These are phyloP conservation scores for Rhaphigaster nebulosa DNA, from an alignment of 2,888 invertebrate genomes.

Conservation along the genomic window DNA sequence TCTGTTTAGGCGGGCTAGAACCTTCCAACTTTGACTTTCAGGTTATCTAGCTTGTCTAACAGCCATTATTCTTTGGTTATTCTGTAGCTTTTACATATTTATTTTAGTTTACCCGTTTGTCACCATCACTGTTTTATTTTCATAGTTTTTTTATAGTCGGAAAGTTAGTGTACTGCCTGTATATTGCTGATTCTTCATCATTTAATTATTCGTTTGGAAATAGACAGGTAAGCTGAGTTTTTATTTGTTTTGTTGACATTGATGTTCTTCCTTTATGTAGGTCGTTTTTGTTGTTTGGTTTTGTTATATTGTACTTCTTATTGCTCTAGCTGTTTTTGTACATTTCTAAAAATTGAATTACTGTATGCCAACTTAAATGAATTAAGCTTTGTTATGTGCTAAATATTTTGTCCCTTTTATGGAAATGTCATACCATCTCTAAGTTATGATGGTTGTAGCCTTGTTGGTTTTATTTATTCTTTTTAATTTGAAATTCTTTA, in stretches of 20 bases:
- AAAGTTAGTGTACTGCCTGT: neutral
- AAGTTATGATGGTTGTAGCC: neutral
- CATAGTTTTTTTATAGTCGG: neutral
- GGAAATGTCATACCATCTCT: neutral
- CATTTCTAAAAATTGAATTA: neutral
- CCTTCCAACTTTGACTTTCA: neutral
- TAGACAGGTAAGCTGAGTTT: conserved; percentile 3
- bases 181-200: neutral
- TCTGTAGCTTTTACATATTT: neutral
- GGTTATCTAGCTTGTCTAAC: conserved; percentile 7
- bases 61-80: neutral
- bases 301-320: neutral
- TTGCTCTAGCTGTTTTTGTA: neutral
- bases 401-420: neutral
- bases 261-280: neutral
- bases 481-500: neutral
- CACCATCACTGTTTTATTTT: neutral
- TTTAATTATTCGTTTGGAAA: neutral
- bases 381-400: neutral
- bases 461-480: neutral
- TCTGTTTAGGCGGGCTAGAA: neutral
- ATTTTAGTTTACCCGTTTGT: neutral
- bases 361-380: neutral
- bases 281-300: neutral
- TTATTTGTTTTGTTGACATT: neutral